These are phyloP conservation scores for Heliconius aoede DNA, from an alignment of 2,888 invertebrate genomes.

Conservation along the genomic window DNA sequence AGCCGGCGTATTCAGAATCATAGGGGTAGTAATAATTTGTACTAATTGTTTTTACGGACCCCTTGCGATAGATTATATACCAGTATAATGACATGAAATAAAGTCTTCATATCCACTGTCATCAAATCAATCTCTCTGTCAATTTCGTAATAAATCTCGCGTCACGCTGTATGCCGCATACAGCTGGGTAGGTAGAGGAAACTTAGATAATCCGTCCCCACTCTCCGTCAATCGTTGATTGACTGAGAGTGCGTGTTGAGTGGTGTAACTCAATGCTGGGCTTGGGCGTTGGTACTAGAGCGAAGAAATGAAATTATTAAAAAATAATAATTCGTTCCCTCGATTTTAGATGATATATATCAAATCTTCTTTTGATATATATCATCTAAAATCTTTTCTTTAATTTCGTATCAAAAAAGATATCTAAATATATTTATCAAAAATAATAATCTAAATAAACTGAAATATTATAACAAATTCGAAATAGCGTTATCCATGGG, in stretches of 20 bases:
- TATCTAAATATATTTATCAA: too few relatives aligned
- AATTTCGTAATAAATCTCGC: neutral
- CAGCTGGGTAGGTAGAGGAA: neutral
- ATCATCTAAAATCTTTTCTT: neutral
- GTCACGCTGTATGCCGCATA: neutral
- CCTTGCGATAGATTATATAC: neutral
- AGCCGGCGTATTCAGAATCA: conserved; percentile 3
- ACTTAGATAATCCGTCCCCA: neutral
- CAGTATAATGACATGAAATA: neutral
- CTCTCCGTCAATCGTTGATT: too few relatives aligned
- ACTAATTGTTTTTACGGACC: conserved; percentile 4
- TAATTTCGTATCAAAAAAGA: neutral
- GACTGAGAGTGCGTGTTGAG: too few relatives aligned
- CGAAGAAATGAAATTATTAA: too few relatives aligned
- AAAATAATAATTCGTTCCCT: too few relatives aligned
- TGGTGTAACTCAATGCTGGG: too few relatives aligned
- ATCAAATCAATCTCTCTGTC: too few relatives aligned
- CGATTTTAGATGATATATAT: too few relatives aligned
- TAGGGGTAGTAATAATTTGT: conserved; percentile 11
- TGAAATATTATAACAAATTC: neutral
- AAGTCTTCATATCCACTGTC: neutral
- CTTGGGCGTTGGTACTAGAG: too few relatives aligned
- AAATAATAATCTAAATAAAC: too few relatives aligned
- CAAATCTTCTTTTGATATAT: neutral
- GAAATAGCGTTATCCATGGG: conserved; percentile 36